Conservation (phyloP, 2,113 vertebrate genomes). For the Seriola dumerili region DNA sequence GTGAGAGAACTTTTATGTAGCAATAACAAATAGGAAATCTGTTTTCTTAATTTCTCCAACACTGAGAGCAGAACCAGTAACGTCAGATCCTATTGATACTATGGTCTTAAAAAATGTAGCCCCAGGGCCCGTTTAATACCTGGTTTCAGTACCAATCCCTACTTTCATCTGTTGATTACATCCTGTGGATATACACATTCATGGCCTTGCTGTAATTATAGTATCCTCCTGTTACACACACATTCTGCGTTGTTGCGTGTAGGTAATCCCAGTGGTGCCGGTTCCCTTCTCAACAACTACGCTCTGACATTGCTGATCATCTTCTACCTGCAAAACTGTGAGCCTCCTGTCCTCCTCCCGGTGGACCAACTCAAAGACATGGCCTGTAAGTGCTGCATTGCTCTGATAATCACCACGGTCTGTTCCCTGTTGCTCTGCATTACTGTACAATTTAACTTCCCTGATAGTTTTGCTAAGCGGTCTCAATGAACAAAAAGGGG, state of each 20-base stretch:
- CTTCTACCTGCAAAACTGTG: constrained; percentile 92
- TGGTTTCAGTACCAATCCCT: too few species aligned
- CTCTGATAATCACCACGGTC: background rate
- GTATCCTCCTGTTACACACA: background rate
- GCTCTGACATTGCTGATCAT: constrained; percentile 91
- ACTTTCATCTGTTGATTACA: too few species aligned
- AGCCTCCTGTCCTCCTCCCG: constrained; percentile 88
- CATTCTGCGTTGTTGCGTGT: background rate
- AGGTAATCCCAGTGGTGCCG: constrained; percentile 88
- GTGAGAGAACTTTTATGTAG: too few species aligned
- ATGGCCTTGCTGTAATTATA: background rate
- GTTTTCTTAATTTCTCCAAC: too few species aligned
- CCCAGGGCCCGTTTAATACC: too few species aligned
- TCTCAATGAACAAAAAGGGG: background rate
- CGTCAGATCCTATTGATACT: too few species aligned
- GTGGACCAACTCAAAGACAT: constrained; percentile 85
- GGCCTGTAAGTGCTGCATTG: constrained; percentile 83
- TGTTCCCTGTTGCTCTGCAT: background rate
- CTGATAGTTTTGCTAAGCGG: background rate
- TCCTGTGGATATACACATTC: background rate
- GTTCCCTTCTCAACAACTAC: constrained; percentile 93
- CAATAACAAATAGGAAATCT: too few species aligned
- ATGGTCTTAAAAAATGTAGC: too few species aligned
- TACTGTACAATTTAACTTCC: background rate
- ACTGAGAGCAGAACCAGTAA: too few species aligned